Base-by-base conservation (phyloP, 2,113 vertebrate genomes). In the Neogale vison region DNA sequence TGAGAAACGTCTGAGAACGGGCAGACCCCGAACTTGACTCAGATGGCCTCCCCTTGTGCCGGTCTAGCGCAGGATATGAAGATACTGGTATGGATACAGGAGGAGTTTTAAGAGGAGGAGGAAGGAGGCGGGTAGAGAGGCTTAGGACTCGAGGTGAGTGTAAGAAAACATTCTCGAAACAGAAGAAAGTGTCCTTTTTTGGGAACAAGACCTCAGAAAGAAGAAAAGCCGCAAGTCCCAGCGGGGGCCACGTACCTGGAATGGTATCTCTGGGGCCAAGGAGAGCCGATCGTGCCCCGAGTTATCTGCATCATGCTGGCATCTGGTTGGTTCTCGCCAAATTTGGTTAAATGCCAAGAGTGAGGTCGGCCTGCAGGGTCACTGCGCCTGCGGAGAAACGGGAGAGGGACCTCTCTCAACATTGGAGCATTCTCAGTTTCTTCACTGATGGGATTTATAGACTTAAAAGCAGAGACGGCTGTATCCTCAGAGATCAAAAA, bases 311-410 rank as follows among this genome's bases (percentile, higher is more conserved):
- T 99, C 99, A 99, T 99, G 99, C 99, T 99, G 98, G 98, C 97
- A 97, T 99, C 98, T 9, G 97, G 98, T 11, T 98, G 99, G 98
- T 98, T 98, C 86, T 99, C 99, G 0, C 45, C 96, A 21, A 99
- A 97, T 97, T 99, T 99, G 57, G 98, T 99, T 3, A 99, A 99
- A 98, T 99, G 99, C 99, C 99, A 99, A 34, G 99, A 99, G 98
- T 99, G 99, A 93, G 99, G 99, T 72, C 99, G 99, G 95, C 99
- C 98, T 1, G 98, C 97, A 11, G 98, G 97, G 91, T 99, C 99
- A 87, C 98, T 99, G 97, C 98, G 98, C 98, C 99, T 99, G 98
- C 50, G 82, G 80, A 96, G 59, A 98, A 95, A 98, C 36, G 95
- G 24, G 76, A 81, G 17, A 87, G 55, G 39, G 74, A 29, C 12